Percentiles rank a stretch among this genome's conserved stretches.
Evolutionary conservation across 2,797 vertebrate species (phyloP).

Genomic region (Darevskia mixta): DNA sequence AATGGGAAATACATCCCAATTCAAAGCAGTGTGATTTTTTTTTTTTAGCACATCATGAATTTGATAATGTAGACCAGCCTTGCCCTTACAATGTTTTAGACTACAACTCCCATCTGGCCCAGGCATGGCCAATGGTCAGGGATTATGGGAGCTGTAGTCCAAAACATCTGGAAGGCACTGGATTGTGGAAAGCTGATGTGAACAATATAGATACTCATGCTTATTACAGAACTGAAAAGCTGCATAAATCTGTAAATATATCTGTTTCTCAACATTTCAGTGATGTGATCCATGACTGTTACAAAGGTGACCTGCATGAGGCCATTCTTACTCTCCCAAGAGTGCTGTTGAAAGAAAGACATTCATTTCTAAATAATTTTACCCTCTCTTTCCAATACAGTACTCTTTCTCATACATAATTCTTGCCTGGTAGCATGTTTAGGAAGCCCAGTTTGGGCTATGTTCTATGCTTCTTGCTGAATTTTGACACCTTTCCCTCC

Average conservation of each 20-base stretch:
- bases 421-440: not conserved
- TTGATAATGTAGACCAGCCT: not conserved
- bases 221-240: not conserved
- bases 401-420: not conserved
- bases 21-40: not conserved
- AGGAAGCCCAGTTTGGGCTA: not conserved
- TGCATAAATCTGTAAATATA: not conserved
- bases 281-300: not conserved
- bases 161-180: not conserved
- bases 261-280: not conserved
- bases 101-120: not conserved
- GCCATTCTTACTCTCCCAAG: not conserved
- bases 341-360: not conserved
- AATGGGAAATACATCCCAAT: not conserved
- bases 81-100: not conserved
- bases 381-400: not conserved
- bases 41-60: not conserved
- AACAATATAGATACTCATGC: rapidly evolving
- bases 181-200: not conserved
- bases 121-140: not conserved
- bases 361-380: not conserved
- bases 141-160: not conserved
- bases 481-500: not conserved
- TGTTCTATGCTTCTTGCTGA: not conserved
- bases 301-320: not conserved